Evolutionary conservation across 2,888 invertebrate species (phyloP).

Genomic region (Mimumesa dahlbomi): DNA sequence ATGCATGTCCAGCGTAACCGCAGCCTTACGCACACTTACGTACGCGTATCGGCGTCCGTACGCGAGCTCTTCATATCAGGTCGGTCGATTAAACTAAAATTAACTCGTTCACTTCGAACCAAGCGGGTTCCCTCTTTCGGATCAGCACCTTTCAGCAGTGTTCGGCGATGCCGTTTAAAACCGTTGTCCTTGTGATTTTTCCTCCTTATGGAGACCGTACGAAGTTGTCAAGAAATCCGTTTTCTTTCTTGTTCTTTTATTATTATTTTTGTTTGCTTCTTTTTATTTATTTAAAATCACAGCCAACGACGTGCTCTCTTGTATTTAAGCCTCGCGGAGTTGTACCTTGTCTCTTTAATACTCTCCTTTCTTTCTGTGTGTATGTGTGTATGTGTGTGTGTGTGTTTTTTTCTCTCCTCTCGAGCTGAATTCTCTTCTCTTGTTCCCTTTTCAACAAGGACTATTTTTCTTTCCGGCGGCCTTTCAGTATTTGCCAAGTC

Average conservation of each 20-base stretch:
- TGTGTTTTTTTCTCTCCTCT: too few relatives aligned
- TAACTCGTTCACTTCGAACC: constrained; percentile 62
- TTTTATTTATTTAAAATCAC: too few relatives aligned
- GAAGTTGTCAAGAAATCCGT: background rate
- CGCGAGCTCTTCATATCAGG: constrained; percentile 58
- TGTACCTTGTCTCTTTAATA: too few relatives aligned
- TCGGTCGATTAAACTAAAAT: constrained; percentile 68
- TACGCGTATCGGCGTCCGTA: constrained; percentile 43
- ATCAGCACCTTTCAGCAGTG: constrained; percentile 32
- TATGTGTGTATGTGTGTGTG: too few relatives aligned
- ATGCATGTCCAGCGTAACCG: too few relatives aligned
- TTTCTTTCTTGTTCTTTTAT: background rate
- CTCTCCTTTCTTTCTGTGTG: too few relatives aligned
- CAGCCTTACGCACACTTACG: constrained; percentile 27
- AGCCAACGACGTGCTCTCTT: too few relatives aligned
- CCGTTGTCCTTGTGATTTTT: constrained; percentile 6
- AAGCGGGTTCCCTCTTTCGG: constrained; percentile 59
- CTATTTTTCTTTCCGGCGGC: too few relatives aligned
- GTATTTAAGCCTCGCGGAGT: too few relatives aligned
- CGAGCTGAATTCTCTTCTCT: too few relatives aligned
- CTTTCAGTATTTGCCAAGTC: too few relatives aligned
- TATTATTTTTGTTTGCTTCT: background rate
- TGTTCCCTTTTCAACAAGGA: too few relatives aligned
- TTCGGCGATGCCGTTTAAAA: constrained; percentile 14
- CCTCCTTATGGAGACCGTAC: background rate